phyloP scores from a whole-genome alignment of 30 jellyfish, hydroid and myxozoan genomes.

The Clytia hemisphaerica region DNA sequence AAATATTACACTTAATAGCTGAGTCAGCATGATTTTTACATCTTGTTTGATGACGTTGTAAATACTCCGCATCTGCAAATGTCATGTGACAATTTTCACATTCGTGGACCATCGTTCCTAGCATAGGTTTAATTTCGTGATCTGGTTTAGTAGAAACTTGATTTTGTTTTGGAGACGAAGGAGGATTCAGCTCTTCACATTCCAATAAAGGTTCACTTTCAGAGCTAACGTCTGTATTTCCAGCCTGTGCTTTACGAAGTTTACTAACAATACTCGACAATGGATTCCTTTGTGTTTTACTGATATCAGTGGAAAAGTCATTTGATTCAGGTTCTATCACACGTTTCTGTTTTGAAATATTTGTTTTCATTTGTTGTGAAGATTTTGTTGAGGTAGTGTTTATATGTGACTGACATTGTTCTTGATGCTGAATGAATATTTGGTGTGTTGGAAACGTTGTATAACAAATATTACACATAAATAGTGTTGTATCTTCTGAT shows the following conservation, averaged over 20 bases:
- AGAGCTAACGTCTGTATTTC: not conserved
- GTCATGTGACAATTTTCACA: slow-evolving; percentile 30
- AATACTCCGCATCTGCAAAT: slow-evolving; percentile 31
- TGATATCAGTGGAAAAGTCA: no score
- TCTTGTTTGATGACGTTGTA: slow-evolving; percentile 16
- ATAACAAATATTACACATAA: slow-evolving; percentile 8
- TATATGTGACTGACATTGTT: not conserved
- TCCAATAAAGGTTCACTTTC: not conserved
- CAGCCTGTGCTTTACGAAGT: no score
- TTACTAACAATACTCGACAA: no score
- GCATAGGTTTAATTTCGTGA: not conserved
- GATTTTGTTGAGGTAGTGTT: not conserved
- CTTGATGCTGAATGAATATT: not conserved
- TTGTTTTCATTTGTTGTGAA: not conserved
- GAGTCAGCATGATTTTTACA: slow-evolving; percentile 27
- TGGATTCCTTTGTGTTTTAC: no score
- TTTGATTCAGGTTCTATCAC: no score
- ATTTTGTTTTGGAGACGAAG: not conserved
- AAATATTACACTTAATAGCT: slow-evolving; percentile 14
- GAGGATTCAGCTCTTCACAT: not conserved
- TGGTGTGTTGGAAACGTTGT: not conserved
- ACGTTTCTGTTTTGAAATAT: not conserved
- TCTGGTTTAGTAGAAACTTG: not conserved
- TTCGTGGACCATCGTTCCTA: slow-evolving; percentile 7
- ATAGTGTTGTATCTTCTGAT: not conserved